A percentile compares a stretch with the other conserved stretches of the same genome.
phyloP scores from a whole-genome alignment of 2,888 invertebrate species.

The Thyatira batis region DNA sequence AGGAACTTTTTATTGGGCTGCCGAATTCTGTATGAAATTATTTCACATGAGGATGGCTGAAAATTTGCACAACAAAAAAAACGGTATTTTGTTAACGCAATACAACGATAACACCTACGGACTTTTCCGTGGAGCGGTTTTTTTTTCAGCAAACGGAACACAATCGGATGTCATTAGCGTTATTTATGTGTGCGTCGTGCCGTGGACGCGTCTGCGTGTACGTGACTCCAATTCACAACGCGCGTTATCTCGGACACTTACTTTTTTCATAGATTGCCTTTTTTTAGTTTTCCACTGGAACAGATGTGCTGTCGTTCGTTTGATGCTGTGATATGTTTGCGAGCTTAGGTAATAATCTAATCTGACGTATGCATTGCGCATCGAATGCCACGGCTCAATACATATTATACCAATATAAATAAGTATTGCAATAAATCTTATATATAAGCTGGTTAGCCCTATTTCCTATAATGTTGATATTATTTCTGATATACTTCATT shows the following conservation, averaged over 20 bases:
- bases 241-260: conserved; percentile 46
- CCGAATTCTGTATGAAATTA: no score
- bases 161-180: conserved; percentile 76
- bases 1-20: no score
- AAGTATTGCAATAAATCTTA: background rate
- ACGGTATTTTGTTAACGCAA: conserved; percentile 35
- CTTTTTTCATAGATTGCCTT: conserved; percentile 47
- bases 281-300: conserved; percentile 30
- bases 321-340: background rate
- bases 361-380: background rate
- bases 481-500: no score
- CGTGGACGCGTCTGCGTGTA: conserved; percentile 50
- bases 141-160: conserved; percentile 53
- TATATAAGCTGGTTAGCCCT: no score
- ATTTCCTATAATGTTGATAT: no score
- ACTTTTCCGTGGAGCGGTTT: conserved; percentile 19
- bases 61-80: conserved; percentile 13
- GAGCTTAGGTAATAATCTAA: background rate
- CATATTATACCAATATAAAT: no score
- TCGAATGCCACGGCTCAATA: background rate
- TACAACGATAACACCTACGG: conserved; percentile 26
- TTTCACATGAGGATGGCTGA: background rate
- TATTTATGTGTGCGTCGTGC: conserved; percentile 72
- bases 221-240: conserved; percentile 61
- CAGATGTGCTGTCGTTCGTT: background rate